Base-by-base conservation (phyloP, 2,113 vertebrate genomes). In the Cryptomyrus ogoouensis region DNA sequence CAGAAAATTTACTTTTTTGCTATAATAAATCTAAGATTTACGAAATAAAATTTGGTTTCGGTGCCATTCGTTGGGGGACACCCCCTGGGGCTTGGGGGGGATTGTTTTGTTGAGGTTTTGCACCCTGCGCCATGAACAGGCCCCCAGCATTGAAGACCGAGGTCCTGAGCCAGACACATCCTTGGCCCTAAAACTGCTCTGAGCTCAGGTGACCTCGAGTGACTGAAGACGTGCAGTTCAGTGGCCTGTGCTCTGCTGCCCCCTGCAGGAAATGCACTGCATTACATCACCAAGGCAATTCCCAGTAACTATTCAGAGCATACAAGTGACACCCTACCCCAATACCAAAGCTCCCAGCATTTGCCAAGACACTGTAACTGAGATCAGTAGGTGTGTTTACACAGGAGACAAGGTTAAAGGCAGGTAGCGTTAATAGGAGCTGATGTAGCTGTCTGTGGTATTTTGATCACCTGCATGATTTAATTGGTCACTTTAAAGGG, bases 21-120 rank as follows among this genome's bases (percentile, higher is more conserved):
- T 97, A 97, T 94, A 98, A 98, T 98, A 98, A 98, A 98, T 94
- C 94, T 86, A 94, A 95, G 95, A 96, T 98, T 98, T 97, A 94
- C 96, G 94, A 94, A n/a, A 56, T 44, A 95, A 94, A n/a, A 56
- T 31, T 31, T 42, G 6, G 87, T 39, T 88, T 50, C 17, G 46
- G 87, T 83, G 88, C 86, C 56, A 87, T 21, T 92, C 91, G 15
- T 92, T 91, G 92, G 15, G 70, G 74, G 74, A 2, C 74, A 80
- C 74, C 35, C 17, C 17, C 31, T 70, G 47, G 35, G 27, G 19
- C 13, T 8, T 77, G 53, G 53, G 89, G 77, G 90, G 90, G 88
- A 90, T 91, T 90, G 90, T 90, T 90, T 90, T 58, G 91, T 91
- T 50, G 87, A 50, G 49, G 42, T 74, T 84, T 74, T 46, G 70